Conservation (phyloP, 2,888 invertebrate species). For the Nezara viridula region DNA sequence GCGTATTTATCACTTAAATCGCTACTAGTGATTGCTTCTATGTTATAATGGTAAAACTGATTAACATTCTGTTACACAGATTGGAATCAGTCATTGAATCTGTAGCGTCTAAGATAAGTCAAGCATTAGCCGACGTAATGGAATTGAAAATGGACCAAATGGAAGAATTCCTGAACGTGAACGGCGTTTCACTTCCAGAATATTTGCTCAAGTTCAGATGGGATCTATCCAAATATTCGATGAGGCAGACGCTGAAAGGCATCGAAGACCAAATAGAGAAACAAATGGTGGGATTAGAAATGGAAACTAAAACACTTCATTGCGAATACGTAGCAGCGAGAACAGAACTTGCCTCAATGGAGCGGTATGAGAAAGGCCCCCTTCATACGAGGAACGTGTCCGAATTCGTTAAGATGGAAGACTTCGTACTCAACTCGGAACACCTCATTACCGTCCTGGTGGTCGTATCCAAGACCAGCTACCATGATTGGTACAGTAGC, state of each 20-base stretch:
- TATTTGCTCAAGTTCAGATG: conserved; percentile 49
- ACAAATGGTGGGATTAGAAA: neutral
- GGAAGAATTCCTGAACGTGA: neutral
- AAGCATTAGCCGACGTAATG: conserved; percentile 8
- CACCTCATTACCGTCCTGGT: conserved; percentile 51
- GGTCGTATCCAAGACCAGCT: conserved; percentile 12
- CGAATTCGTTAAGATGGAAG: conserved; percentile 54
- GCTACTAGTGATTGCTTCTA: neutral
- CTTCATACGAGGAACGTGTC: conserved; percentile 47
- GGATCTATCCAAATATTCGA: conserved; percentile 23
- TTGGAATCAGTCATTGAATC: neutral
- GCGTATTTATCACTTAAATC: neutral
- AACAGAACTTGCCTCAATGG: neutral
- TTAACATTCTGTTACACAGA: neutral
- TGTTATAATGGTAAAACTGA: neutral
- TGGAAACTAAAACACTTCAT: neutral
- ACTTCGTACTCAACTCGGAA: conserved; percentile 56
- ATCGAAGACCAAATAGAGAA: conserved; percentile 14
- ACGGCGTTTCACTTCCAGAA: neutral
- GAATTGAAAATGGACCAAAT: neutral
- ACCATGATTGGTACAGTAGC: conserved; percentile 31
- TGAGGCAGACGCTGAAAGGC: neutral
- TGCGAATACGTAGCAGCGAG: neutral
- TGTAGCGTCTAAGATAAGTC: neutral
- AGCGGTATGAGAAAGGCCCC: conserved; percentile 1